Evolutionary conservation across 2,113 vertebrate species (phyloP), one percentile per base, ranked within the genome.

Genomic region (Colinus virginianus): DNA sequence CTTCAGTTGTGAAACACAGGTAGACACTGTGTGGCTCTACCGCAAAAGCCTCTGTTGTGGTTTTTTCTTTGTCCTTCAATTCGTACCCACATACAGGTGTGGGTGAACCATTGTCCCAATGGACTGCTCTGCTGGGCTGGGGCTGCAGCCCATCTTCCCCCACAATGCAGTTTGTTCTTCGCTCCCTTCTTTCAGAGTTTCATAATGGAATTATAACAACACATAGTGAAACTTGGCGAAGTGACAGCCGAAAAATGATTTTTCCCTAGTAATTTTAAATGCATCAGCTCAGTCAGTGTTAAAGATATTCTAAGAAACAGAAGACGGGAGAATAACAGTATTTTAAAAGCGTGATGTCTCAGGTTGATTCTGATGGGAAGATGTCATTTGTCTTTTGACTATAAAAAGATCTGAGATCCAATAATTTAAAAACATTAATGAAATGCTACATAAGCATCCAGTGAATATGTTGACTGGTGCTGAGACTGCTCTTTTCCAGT

Each of bases 321-420:
- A 84, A 42, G 21, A 53, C 8, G 30, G 42, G 20, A 53, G 53
- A 90, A 87, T 78, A 87, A 55, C 21, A 36, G 28, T 58, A 55
- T 93, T 88, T 81, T 2, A 84, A 87, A 94, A 68, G 18, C 53
- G 49, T 71, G 26, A 62, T 92, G 49, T 81, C 70, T 90, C 26
- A 5, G 64, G 30, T 80, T 88, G 72, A n/a, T 90, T 32, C n/a
- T 78, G 69, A 87, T 69, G 63, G 46, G 34, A 67, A 89, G 40
- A 82, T 93, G 63, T 77, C 68, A 92, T 92, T 94, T 90, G 26
- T 90, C 75, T 92, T 88, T 45, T 84, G n/a, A 78, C 92, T 64
- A 55, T 55, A 59, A 79, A 71, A 76, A 72, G 18, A 88, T 84
- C 62, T 66, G 77, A 78, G 55, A 72, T 87, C 61, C 43, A 88